Base-by-base conservation (phyloP, 2,113 vertebrate genomes). In the Leucopsar rothschildi region DNA sequence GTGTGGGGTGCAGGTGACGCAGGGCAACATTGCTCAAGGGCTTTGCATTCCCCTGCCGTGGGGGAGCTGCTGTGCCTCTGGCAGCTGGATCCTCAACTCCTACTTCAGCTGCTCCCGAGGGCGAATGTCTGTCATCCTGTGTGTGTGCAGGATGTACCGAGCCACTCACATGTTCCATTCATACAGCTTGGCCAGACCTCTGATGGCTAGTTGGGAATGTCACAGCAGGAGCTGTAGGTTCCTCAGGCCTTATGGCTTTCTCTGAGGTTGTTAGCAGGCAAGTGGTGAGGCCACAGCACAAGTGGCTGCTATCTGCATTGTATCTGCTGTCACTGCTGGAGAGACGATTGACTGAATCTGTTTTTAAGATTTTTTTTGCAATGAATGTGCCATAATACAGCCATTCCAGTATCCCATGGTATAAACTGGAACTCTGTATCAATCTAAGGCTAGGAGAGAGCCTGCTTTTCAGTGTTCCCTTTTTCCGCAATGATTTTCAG, bases 101-200 rank as follows among this genome's bases (percentile, higher is more conserved):
- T 21, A 3, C 53, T 88, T 91, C 97, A 98, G 97, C 97, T 98
- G 97, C 96, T 97, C 24, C 27, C 0, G 1, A 22, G 77, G n/a
- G 53, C 0, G 5, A 91, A 16, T 25, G 68, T 42, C 85, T 63
- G 45, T 86, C 94, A 52, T 65, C 44, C 61, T 47, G 22, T 7
- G 27, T 8, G 28, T 13, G 15, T 53, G 55, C 80, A 76, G 82
- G 56, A 31, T 12, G 3, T 1, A 6, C 92, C 17, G 39, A 91
- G 83, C 55, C 33, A 4, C 63, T 83, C 49, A 2, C 29, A 28
- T 4, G 1, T 27, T 35, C 40, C 63, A 50, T n/a, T 79, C 64
- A 1, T 37, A 5, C 33, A n/a, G 45, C 65, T 23, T 75, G 68
- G 66, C 49, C 15, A 16, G 37, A 4, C 45, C 82, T 66, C 60